Conservation (phyloP, 2,888 invertebrate genomes). For the Aphidius colemani region DNA sequence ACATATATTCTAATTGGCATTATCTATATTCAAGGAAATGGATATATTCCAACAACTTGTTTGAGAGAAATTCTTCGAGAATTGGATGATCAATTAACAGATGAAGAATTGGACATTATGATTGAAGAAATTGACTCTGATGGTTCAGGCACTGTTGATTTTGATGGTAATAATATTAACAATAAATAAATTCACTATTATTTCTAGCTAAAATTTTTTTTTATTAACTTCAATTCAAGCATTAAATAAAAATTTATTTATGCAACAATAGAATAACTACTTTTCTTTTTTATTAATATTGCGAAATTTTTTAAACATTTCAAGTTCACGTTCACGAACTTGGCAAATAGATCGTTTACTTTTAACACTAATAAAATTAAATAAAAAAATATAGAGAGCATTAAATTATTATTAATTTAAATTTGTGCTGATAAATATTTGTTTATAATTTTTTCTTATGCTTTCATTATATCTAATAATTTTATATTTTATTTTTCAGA, state of each 20-base stretch:
- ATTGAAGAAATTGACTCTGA: conserved; percentile 98
- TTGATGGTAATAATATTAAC: conserved; percentile 77
- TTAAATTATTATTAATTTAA: not conserved
- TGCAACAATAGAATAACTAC: not conserved
- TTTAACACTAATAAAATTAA: conserved; percentile 9
- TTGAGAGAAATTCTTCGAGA: conserved; percentile 93
- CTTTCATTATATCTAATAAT: not conserved
- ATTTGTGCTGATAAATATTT: not conserved
- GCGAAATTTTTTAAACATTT: conserved; percentile 12
- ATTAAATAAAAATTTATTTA: conserved; percentile 3
- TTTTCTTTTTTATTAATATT: not conserved
- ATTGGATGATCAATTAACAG: conserved; percentile 93
- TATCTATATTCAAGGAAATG: conserved; percentile 67
- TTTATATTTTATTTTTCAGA: conserved; percentile 67
- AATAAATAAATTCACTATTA: too few species aligned
- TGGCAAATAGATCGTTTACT: conserved; percentile 35
- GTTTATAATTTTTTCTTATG: not conserved
- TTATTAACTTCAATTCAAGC: not conserved
- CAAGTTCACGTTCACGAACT: conserved; percentile 37
- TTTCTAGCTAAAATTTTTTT: conserved; percentile 16
- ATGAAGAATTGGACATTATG: conserved; percentile 94
- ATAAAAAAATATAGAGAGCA: conserved; percentile 1
- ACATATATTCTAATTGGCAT: not conserved
- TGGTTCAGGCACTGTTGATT: conserved; percentile 98
- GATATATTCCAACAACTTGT: conserved; percentile 91